phyloP scores from a whole-genome alignment of 2,797 vertebrate species.

The Hippopotamyrus pictus region DNA sequence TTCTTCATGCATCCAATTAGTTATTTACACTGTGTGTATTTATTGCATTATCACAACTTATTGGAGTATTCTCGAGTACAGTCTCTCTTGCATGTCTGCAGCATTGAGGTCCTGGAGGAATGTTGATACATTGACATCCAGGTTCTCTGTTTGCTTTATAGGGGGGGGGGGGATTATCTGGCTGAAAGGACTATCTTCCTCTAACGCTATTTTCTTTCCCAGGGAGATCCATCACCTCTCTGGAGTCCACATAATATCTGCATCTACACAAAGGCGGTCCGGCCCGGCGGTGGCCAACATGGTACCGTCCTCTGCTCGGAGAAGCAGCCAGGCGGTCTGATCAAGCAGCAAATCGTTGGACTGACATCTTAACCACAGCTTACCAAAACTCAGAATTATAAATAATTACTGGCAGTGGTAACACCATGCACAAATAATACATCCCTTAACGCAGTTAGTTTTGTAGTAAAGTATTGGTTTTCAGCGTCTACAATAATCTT shows the following conservation, averaged over 20 bases:
- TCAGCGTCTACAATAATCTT: background rate
- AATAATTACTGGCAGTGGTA: background rate
- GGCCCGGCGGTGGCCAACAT: background rate
- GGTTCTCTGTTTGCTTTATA: background rate
- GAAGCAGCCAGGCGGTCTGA: background rate
- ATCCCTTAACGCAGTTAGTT: background rate
- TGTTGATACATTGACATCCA: background rate
- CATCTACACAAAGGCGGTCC: background rate
- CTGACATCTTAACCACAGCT: background rate
- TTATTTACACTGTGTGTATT: background rate
- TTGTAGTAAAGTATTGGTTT: background rate
- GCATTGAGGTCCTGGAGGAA: background rate
- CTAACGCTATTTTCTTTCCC: background rate
- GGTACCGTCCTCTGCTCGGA: background rate
- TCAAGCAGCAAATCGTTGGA: background rate
- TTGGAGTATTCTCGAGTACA: background rate
- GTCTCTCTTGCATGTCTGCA: background rate
- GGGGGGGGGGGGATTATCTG: background rate
- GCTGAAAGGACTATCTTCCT: background rate
- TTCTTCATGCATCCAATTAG: background rate
- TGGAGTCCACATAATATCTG: background rate
- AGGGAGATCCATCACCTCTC: background rate
- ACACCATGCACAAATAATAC: background rate
- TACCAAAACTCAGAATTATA: background rate
- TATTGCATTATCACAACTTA: background rate